These are phyloP conservation scores for Theodoxus fluviatilis DNA, from an alignment of 2,888 invertebrate genomes.

Conservation along the genomic window DNA sequence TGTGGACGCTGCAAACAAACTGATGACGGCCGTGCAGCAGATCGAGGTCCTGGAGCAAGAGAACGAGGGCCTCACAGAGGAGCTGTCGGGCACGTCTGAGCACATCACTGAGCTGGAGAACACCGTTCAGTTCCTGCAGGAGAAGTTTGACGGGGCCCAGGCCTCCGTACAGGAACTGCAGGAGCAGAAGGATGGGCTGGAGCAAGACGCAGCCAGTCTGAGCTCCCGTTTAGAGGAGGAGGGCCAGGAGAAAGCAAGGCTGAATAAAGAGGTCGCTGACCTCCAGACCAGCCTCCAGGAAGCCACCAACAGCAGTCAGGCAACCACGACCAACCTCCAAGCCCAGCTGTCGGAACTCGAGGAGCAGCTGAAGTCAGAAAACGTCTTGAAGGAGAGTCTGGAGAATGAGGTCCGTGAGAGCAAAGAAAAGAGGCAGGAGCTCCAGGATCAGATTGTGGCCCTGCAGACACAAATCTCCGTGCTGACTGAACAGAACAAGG, in stretches of 20 bases:
- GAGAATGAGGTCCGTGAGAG: not conserved
- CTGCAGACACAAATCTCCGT: too few relatives aligned
- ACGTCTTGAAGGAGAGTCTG: slow-evolving; percentile 11
- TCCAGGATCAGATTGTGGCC: slow-evolving; percentile 13
- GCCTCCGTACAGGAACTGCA: slow-evolving; percentile 10
- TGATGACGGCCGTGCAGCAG: too few relatives aligned
- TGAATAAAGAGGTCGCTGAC: slow-evolving; percentile 17
- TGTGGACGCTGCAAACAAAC: not conserved
- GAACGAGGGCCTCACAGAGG: too few relatives aligned
- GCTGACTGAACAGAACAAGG: too few relatives aligned
- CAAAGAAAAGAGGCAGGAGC: not conserved
- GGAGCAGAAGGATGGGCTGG: not conserved
- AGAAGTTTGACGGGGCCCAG: too few relatives aligned
- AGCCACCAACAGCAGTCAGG: slow-evolving; percentile 23
- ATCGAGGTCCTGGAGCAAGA: too few relatives aligned
- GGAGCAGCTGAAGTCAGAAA: slow-evolving; percentile 15
- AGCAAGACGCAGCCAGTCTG: not conserved
- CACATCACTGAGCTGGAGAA: too few relatives aligned
- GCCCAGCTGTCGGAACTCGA: slow-evolving; percentile 24
- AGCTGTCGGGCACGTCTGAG: too few relatives aligned
- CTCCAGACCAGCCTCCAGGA: slow-evolving; percentile 14
- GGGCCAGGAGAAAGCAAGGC: slow-evolving; percentile 22
- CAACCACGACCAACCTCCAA: slow-evolving; percentile 24
- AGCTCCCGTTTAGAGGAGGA: slow-evolving; percentile 1
- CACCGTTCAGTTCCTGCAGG: too few relatives aligned